Evolutionary conservation across 2,888 invertebrate genomes (phyloP).

Genomic region (Phortica magna): DNA sequence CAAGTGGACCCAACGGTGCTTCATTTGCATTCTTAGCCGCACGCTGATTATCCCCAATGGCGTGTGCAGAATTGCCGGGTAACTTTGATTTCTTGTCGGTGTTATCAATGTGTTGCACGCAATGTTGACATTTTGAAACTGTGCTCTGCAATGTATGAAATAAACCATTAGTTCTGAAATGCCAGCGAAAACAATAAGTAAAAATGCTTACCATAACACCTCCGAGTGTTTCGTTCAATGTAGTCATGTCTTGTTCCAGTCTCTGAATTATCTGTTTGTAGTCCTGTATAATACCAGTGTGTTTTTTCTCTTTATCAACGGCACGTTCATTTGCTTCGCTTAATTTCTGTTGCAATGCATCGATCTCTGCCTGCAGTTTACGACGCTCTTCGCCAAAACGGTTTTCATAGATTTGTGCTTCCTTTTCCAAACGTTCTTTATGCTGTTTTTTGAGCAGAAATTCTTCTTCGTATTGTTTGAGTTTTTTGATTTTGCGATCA

Average conservation of each 20-base stretch:
- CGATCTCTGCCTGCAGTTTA: conserved; percentile 78
- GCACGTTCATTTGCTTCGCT: conserved; percentile 86
- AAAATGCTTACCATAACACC: conserved; percentile 81
- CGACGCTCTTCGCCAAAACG: conserved; percentile 79
- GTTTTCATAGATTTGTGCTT: conserved; percentile 85
- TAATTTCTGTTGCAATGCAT: conserved; percentile 86
- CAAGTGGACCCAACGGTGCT: conserved; percentile 73
- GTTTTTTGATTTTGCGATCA: conserved; percentile 93
- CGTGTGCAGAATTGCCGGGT: conserved; percentile 22
- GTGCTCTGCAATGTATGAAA: conserved; percentile 77
- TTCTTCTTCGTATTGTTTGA: conserved; percentile 97
- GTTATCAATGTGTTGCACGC: conserved; percentile 62
- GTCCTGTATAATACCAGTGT: conserved; percentile 90
- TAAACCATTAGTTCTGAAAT: not conserved
- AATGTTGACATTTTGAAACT: conserved; percentile 80
- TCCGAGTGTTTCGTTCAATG: conserved; percentile 80
- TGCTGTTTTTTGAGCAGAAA: conserved; percentile 87
- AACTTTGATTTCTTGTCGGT: conserved; percentile 44
- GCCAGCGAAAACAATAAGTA: not conserved
- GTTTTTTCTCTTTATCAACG: conserved; percentile 85
- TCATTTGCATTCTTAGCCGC: conserved; percentile 61
- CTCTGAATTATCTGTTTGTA: conserved; percentile 95
- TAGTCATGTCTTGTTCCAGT: conserved; percentile 88
- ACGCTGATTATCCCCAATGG: conserved; percentile 26
- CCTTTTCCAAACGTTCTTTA: conserved; percentile 82